Conservation (phyloP, 2,888 invertebrate genomes). For the Carcina quercana region DNA sequence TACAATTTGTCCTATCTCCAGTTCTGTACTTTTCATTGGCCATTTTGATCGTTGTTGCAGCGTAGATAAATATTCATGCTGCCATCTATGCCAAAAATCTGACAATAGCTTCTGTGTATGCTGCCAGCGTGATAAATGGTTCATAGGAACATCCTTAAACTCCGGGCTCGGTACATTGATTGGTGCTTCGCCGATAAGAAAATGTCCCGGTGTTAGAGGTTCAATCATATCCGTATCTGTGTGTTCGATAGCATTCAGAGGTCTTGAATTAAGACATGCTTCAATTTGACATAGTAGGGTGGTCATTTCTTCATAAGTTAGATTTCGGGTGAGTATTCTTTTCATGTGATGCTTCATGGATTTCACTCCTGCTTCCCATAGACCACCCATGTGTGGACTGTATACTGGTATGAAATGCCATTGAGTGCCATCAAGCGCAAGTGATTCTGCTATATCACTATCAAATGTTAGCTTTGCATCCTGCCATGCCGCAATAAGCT, state of each 20-base stretch:
- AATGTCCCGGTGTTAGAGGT: constrained; percentile 13
- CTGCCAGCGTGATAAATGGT: too few species aligned
- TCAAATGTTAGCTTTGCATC: background rate
- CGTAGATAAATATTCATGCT: background rate
- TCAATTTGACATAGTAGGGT: constrained; percentile 12
- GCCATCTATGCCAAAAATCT: constrained; percentile 2
- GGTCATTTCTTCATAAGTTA: constrained; percentile 13
- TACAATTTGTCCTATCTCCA: background rate
- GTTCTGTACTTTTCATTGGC: background rate
- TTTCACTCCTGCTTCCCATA: constrained; percentile 11
- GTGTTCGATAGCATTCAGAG: background rate
- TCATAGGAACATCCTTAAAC: background rate
- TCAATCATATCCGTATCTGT: background rate
- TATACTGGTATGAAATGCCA: constrained; percentile 17
- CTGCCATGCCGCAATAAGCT: background rate
- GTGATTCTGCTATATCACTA: constrained; percentile 3
- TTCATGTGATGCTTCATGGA: constrained; percentile 8
- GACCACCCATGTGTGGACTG: constrained; percentile 15
- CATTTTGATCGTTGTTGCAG: constrained; percentile 1
- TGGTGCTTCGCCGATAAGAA: constrained; percentile 11
- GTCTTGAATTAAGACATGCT: constrained; percentile 14
- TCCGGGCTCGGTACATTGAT: constrained; percentile 6
- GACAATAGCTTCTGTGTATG: constrained; percentile 6
- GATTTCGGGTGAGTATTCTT: constrained; percentile 6
- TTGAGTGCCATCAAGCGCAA: constrained; percentile 8